Base-by-base conservation (phyloP, 2,888 invertebrate species). In the Rhamphomyia laevipes region DNA sequence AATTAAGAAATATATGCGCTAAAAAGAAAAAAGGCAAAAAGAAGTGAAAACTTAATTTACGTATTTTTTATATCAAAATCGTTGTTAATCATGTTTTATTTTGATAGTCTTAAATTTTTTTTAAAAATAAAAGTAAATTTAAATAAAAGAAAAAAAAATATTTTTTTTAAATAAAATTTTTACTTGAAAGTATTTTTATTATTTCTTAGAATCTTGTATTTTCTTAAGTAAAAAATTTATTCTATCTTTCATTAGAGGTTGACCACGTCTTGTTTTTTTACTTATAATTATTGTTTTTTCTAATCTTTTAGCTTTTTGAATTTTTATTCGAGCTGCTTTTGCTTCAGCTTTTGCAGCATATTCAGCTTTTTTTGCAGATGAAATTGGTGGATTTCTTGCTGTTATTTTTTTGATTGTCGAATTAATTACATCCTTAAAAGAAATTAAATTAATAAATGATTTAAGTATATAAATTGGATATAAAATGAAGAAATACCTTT, bases 181-280 rank as follows among this genome's bases (percentile, higher is more conserved):
- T 7, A 27, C 4, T 21, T 5, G 21, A 27, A 27, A 7, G 7
- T 27, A 27, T 37, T 37, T 37, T 37, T 18, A 17, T 18, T 41
- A 18, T 6, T 23, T 27, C 27, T 15, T 42, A 27, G 42, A 42
- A n/a, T 72, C 73, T 65, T 86, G 79, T 57, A 90, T 86, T 68
- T 86, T 82, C 60, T 87, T 83, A 15, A 88, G 68, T 47, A 92
- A 70, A 61, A 86, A 65, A 67, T 90, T 82, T 62, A 91, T 74
- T 57, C 89, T 75, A 47, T 82, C 83, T 51, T 82, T 85, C 89
- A 92, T 90, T 2, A 89, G 71, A 0, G 91, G 91, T 62, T 92
- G 91, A 0, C 91, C 91, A 59, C 78, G 85, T 58, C 78, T 82
- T 1, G 84, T 91, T 63, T 81, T 86, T 63, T 82, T 82, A 44